These are phyloP conservation scores for Bombus sylvicola DNA, from an alignment of 1,140 invertebrate genomes.

Conservation along the genomic window DNA sequence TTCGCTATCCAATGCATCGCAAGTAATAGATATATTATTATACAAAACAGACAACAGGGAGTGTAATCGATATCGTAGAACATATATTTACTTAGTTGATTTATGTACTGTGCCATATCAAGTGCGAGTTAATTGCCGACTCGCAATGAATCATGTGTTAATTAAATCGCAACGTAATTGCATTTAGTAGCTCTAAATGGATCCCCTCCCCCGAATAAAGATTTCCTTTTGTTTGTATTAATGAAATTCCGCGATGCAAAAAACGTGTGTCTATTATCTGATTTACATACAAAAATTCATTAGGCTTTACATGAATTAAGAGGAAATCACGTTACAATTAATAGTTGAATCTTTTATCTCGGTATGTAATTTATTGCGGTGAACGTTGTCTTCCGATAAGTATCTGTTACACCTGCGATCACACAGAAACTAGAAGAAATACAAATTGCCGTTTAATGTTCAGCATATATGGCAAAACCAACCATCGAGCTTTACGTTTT, in stretches of 20 bases:
- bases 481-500: not conserved
- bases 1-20: not conserved
- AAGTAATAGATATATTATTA: not conserved
- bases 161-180: constrained; percentile 38
- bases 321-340: constrained; percentile 11
- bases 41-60: not conserved
- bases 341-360: not conserved
- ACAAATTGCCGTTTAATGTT: constrained; percentile 36
- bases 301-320: constrained; percentile 1
- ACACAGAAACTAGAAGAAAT: not conserved
- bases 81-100: not conserved
- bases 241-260: constrained; percentile 14
- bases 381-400: not conserved
- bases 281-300: constrained; percentile 19
- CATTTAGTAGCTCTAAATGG: not conserved
- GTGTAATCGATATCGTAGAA: not conserved
- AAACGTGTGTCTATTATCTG: constrained; percentile 33
- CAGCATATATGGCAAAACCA: not conserved
- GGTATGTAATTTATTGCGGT: constrained; percentile 16
- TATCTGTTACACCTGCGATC: constrained; percentile 6
- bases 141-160: constrained; percentile 37
- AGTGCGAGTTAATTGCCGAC: not conserved
- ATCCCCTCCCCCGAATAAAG: constrained; percentile 1
- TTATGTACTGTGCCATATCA: not conserved
- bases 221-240: constrained; percentile 30